Percentiles rank a stretch among this genome's conserved stretches.
Evolutionary conservation across 1,140 invertebrate species (phyloP).

Genomic region (Bombus huntii): DNA sequence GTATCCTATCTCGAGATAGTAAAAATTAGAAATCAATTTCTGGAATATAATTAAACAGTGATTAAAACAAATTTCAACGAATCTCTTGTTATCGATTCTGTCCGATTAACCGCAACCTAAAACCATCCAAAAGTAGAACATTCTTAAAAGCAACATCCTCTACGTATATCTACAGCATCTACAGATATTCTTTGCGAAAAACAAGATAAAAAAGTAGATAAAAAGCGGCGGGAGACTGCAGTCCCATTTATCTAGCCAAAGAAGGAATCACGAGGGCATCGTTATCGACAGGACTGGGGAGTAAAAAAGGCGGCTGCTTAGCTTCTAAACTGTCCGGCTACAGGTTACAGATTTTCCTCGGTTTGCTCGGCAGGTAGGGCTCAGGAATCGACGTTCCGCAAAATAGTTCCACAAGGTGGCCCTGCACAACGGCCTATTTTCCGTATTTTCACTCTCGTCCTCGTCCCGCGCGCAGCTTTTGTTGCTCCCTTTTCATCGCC

Average conservation of each 20-base stretch:
- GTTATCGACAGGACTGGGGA: neutral
- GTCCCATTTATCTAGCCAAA: neutral
- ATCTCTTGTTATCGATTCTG: neutral
- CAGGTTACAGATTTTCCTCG: neutral
- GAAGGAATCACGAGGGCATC: neutral
- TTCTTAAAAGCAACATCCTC: neutral
- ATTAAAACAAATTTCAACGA: neutral
- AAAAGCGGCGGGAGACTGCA: neutral
- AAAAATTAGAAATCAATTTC: neutral
- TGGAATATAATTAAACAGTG: too few relatives aligned
- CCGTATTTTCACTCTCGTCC: conserved; percentile 69
- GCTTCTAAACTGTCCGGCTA: neutral
- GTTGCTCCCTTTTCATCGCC: conserved; percentile 71
- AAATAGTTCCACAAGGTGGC: conserved; percentile 51
- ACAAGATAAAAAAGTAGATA: neutral
- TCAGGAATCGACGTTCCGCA: conserved; percentile 42
- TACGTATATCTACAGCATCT: too few relatives aligned
- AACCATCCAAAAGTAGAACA: neutral
- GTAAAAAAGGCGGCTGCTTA: neutral
- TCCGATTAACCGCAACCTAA: neutral
- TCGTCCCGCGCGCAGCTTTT: conserved; percentile 57
- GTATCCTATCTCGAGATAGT: neutral
- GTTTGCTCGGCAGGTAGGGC: conserved; percentile 9
- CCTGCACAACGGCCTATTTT: conserved; percentile 67
- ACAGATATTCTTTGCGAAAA: neutral